A percentile compares a stretch with the other conserved stretches of the same genome.
Conservation (phyloP, 2,797 vertebrate species). For the Rhinatrema bivittatum region DNA sequence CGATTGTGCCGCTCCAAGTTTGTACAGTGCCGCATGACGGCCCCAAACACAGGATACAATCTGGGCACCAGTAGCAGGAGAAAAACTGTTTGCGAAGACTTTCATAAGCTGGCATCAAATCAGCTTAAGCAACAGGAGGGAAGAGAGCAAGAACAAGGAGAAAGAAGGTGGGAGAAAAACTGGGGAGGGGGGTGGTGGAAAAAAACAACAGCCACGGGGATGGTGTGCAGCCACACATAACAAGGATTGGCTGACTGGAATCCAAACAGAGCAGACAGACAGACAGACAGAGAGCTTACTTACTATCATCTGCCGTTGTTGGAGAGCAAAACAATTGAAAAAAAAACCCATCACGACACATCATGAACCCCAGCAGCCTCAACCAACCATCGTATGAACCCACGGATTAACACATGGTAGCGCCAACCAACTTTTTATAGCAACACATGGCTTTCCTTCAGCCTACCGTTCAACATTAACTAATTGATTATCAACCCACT, state of each 20-base stretch:
- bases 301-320: conserved; percentile 95
- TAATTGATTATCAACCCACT: too few species aligned
- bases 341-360: conserved; percentile 52
- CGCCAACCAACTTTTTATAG: neutral
- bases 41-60: too few species aligned
- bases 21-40: too few species aligned
- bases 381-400: neutral
- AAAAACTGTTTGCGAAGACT: too few species aligned
- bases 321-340: conserved; percentile 74
- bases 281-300: conserved; percentile 88
- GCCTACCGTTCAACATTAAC: too few species aligned
- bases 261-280: conserved; percentile 76
- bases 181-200: too few species aligned
- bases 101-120: conserved; percentile 36
- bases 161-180: conserved; percentile 10
- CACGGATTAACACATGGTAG: neutral
- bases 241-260: conserved; percentile 63
- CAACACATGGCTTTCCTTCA: neutral
- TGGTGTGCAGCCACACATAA: conserved; percentile 73
- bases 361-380: conserved; percentile 4
- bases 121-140: conserved; percentile 20
- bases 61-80: too few species aligned
- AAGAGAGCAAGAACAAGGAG: conserved; percentile 9
- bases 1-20: too few species aligned
- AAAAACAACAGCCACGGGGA: conserved; percentile 10